Percentiles rank a stretch among this genome's conserved stretches.
phyloP scores from a whole-genome alignment of 53 echinoderm and acorn worm species.

The Stichopus horrens region DNA sequence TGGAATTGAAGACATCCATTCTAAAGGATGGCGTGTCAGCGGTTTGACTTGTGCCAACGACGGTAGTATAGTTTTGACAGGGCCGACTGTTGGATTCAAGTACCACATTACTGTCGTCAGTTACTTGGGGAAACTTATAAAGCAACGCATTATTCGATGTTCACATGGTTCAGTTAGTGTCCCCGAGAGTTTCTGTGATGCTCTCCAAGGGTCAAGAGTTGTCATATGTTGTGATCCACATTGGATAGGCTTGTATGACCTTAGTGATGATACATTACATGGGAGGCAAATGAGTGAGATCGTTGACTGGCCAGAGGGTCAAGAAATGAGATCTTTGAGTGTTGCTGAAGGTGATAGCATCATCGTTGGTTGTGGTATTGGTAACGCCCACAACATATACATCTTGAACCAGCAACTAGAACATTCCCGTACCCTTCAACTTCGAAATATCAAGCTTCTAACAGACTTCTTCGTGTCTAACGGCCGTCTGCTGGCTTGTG shows the following conservation, averaged over 20 bases:
- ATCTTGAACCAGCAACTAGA: background rate
- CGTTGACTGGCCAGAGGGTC: background rate
- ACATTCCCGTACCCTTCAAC: background rate
- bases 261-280: background rate
- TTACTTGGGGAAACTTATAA: background rate
- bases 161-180: background rate
- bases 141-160: background rate
- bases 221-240: background rate
- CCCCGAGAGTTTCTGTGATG: background rate
- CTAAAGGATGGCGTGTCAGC: background rate
- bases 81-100: background rate
- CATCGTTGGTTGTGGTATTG: background rate
- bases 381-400: background rate
- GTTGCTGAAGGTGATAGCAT: background rate
- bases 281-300: background rate
- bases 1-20: background rate
- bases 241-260: constrained; percentile 3
- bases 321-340: background rate
- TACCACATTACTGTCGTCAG: constrained; percentile 6
- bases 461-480: background rate
- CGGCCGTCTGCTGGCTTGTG: background rate
- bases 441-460: background rate
- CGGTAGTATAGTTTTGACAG: constrained; percentile 3
- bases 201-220: background rate
- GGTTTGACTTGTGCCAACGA: background rate